Conservation (phyloP, 2,113 vertebrate species). For the Phaetusa simplex region DNA sequence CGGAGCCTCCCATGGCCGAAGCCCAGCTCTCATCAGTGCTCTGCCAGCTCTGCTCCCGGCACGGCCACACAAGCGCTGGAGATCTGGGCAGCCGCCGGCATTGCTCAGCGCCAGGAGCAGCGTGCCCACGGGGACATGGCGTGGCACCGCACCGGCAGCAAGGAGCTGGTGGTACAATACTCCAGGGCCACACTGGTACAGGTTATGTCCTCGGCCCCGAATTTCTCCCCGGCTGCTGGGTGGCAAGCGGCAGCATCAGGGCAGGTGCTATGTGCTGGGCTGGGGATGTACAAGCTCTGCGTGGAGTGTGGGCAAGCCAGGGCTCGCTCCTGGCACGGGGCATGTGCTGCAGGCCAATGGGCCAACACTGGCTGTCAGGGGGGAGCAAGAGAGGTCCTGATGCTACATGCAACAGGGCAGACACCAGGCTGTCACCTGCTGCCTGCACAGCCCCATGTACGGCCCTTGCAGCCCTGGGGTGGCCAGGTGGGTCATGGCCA, state of each 20-base stretch:
- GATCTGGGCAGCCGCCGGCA: not conserved
- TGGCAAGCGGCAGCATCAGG: not conserved
- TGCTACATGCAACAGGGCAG: accelerated
- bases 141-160: not conserved
- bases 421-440: not conserved
- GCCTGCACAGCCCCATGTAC: not conserved
- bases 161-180: not conserved
- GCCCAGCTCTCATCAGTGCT: not conserved
- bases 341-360: not conserved
- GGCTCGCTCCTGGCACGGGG: accelerated
- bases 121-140: accelerated
- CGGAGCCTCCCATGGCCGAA: not conserved
- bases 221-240: not conserved
- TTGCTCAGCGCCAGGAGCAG: not conserved
- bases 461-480: not conserved
- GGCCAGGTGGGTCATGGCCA: too few species aligned
- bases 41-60: not conserved
- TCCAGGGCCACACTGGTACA: too few species aligned
- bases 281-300: not conserved
- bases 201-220: not conserved
- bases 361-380: accelerated
- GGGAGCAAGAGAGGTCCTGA: accelerated
- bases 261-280: not conserved
- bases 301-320: accelerated
- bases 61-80: accelerated